Percentiles rank a stretch among this genome's conserved stretches.
Evolutionary conservation across 2,113 vertebrate species (phyloP).

Genomic region (Myocastor coypus): DNA sequence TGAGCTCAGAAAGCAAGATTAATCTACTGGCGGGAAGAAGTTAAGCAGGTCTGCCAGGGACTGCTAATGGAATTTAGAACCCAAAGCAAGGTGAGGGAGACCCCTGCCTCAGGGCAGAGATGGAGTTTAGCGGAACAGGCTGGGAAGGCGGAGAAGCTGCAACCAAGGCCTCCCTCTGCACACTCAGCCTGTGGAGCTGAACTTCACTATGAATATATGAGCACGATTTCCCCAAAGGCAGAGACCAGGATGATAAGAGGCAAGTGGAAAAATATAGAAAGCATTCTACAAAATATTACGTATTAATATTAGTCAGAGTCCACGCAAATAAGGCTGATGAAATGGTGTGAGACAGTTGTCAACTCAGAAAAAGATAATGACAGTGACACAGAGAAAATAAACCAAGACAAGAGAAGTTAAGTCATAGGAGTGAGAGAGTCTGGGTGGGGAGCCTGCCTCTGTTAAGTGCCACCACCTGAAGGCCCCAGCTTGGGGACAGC

Average conservation of each 20-base stretch:
- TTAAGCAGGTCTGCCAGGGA: slow-evolving; percentile 55
- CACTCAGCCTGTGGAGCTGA: not conserved
- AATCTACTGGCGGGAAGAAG: slow-evolving; percentile 39
- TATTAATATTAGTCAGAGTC: slow-evolving; percentile 11
- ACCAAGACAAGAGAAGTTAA: not conserved
- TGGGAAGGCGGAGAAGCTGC: slow-evolving; percentile 9
- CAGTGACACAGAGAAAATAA: not conserved
- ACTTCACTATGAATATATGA: not conserved
- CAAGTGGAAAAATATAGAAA: not conserved
- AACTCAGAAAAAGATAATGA: slow-evolving; percentile 6
- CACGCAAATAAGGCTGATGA: not conserved
- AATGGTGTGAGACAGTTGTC: not conserved
- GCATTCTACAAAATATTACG: not conserved
- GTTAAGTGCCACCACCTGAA: slow-evolving; percentile 37
- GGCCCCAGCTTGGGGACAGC: slow-evolving; percentile 51
- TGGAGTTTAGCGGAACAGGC: not conserved
- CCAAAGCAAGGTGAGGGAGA: slow-evolving; percentile 10
- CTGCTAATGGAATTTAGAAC: not conserved
- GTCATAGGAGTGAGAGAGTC: not conserved
- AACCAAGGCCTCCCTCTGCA: not conserved
- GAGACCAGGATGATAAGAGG: not conserved
- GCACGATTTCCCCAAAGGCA: slow-evolving; percentile 43
- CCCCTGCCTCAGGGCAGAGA: slow-evolving; percentile 22
- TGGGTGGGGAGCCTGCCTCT: not conserved
- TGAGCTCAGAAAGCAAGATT: slow-evolving; percentile 25